These are phyloP conservation scores for Molanna angustata DNA, from an alignment of 2,888 invertebrate species.

Conservation along the genomic window DNA sequence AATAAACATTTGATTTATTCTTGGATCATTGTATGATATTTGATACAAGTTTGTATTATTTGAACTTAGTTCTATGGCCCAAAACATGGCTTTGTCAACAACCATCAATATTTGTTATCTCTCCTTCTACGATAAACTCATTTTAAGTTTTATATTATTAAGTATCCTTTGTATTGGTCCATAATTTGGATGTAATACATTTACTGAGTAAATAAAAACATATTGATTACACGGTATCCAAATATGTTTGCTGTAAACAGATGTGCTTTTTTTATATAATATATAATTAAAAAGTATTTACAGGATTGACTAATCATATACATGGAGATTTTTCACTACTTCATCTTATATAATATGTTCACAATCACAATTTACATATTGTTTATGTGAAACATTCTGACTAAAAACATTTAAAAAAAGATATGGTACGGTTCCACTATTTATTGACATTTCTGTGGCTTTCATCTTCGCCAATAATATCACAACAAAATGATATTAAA, in stretches of 20 bases:
- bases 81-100: slow-evolving; percentile 33
- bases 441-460: neutral
- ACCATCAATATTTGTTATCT: slow-evolving; percentile 27
- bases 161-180: slow-evolving; percentile 44
- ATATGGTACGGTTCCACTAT: slow-evolving; percentile 26
- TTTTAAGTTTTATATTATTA: slow-evolving; percentile 22
- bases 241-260: slow-evolving; percentile 17
- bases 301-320: slow-evolving; percentile 32
- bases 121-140: slow-evolving; percentile 19
- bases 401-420: slow-evolving; percentile 18
- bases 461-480: too few species aligned
- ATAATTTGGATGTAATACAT: slow-evolving; percentile 43
- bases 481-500: too few species aligned
- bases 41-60: slow-evolving; percentile 32
- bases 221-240: slow-evolving; percentile 24
- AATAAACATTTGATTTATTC: slow-evolving; percentile 32
- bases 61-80: slow-evolving; percentile 34
- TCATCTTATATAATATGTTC: slow-evolving; percentile 14
- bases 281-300: slow-evolving; percentile 24
- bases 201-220: slow-evolving; percentile 14
- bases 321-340: slow-evolving; percentile 20
- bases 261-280: slow-evolving; percentile 17
- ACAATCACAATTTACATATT: slow-evolving; percentile 19
- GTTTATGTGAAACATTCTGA: slow-evolving; percentile 22
- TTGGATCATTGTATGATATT: slow-evolving; percentile 29